phyloP scores from a whole-genome alignment of 2,797 vertebrate species.

The Arctocebus calabarensis region DNA sequence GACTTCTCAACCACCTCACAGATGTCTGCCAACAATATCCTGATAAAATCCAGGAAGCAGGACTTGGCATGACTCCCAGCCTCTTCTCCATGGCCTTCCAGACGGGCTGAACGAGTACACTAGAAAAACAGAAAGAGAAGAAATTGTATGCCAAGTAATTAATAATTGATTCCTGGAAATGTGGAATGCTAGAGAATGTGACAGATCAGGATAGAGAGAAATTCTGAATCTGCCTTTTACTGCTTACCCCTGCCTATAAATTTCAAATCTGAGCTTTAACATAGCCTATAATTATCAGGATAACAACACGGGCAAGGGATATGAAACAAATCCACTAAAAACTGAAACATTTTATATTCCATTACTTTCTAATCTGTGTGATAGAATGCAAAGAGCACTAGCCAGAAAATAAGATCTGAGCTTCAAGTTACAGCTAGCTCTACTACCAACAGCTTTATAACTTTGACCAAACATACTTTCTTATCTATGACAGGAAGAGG shows the following conservation, averaged over 20 bases:
- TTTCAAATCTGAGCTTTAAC: slow-evolving; percentile 72
- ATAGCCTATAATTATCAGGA: slow-evolving; percentile 70
- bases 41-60: slow-evolving; percentile 76
- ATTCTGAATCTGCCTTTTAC: slow-evolving; percentile 76
- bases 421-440: slow-evolving; percentile 48
- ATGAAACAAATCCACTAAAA: slow-evolving; percentile 43
- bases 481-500: slow-evolving; percentile 30
- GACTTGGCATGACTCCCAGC: slow-evolving; percentile 83
- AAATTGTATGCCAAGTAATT: slow-evolving; percentile 67
- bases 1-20: slow-evolving; percentile 74
- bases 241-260: slow-evolving; percentile 64
- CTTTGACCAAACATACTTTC: slow-evolving; percentile 52
- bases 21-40: slow-evolving; percentile 77
- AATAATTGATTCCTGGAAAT: slow-evolving; percentile 61
- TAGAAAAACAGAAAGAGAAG: slow-evolving; percentile 74
- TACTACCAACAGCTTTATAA: slow-evolving; percentile 39
- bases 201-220: slow-evolving; percentile 64
- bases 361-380: slow-evolving; percentile 54
- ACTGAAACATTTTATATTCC: slow-evolving; percentile 56
- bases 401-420: not conserved
- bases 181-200: not conserved
- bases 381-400: slow-evolving; percentile 35
- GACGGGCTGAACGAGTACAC: slow-evolving; percentile 79
- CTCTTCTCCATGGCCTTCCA: slow-evolving; percentile 89
- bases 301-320: slow-evolving; percentile 53